A percentile compares a stretch with the other conserved stretches of the same genome.
These are phyloP conservation scores for Harpagifer antarcticus DNA, from an alignment of 2,797 vertebrate genomes.

Conservation along the genomic window DNA sequence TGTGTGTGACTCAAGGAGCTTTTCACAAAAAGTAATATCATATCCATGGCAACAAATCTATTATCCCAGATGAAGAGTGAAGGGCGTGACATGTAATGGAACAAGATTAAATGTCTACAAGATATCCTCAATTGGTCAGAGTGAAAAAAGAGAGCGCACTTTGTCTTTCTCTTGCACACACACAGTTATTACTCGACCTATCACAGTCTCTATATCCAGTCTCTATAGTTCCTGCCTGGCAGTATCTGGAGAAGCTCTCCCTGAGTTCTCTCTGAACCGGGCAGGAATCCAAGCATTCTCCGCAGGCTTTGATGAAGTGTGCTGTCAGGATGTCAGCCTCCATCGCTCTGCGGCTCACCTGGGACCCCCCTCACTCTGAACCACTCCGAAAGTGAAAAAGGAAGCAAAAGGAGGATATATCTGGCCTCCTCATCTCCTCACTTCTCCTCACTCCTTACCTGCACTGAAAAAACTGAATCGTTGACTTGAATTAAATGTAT, in stretches of 20 bases:
- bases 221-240: conserved; percentile 49
- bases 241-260: conserved; percentile 55
- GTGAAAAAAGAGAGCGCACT: not conserved
- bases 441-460: conserved; percentile 9
- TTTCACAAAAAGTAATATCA: conserved; percentile 33
- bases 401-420: conserved; percentile 5
- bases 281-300: conserved; percentile 75
- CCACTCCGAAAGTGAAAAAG: conserved; percentile 46
- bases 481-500: too few relatives aligned
- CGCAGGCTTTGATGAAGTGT: conserved; percentile 78
- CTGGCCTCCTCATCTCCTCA: conserved; percentile 33
- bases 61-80: conserved; percentile 43
- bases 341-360: conserved; percentile 76
- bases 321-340: conserved; percentile 83
- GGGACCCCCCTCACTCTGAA: conserved; percentile 74
- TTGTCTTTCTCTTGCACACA: conserved; percentile 12
- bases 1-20: not conserved
- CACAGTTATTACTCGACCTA: conserved; percentile 29
- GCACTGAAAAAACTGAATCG: not conserved
- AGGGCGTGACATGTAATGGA: conserved; percentile 46
- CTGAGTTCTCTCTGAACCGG: conserved; percentile 53
- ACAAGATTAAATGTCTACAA: conserved; percentile 46
- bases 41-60: conserved; percentile 69
- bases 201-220: conserved; percentile 43
- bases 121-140: conserved; percentile 26